Percentiles rank a stretch among this genome's conserved stretches.
Conservation (phyloP, 1,140 invertebrate species). For the Manduca sexta region DNA sequence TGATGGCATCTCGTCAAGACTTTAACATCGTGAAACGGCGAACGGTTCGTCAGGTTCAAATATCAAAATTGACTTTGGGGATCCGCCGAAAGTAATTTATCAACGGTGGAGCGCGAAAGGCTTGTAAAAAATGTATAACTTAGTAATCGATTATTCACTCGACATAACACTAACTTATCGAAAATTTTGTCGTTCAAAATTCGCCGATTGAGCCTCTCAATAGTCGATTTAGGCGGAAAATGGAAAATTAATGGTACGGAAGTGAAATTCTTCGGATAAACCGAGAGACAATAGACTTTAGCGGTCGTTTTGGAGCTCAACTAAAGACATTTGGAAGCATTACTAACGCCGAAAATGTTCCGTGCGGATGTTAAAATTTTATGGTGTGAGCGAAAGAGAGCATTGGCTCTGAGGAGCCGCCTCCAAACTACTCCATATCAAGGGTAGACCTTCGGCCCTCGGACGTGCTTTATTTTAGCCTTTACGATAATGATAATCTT, state of each 20-base stretch:
- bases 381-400: conserved; percentile 6
- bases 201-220: conserved; percentile 33
- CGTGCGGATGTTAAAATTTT: conserved; percentile 5
- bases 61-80: no score
- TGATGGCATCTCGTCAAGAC: no score
- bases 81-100: no score
- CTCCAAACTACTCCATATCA: not conserved
- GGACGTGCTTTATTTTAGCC: no score
- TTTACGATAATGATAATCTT: no score
- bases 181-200: conserved; percentile 34
- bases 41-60: no score
- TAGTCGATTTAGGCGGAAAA: conserved; percentile 45
- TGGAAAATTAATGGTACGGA: conserved; percentile 56
- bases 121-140: conserved; percentile 5
- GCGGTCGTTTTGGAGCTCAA: conserved; percentile 22
- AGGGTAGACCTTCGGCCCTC: no score
- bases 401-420: conserved; percentile 6
- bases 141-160: conserved; percentile 13
- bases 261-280: conserved; percentile 47
- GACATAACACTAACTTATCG: conserved; percentile 28
- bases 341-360: conserved; percentile 9
- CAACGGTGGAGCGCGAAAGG: no score
- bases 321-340: conserved; percentile 14
- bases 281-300: conserved; percentile 41
- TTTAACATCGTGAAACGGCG: no score